Evolutionary conservation across 2,888 invertebrate species (phyloP).

Genomic region (Drosophila infuscata): DNA sequence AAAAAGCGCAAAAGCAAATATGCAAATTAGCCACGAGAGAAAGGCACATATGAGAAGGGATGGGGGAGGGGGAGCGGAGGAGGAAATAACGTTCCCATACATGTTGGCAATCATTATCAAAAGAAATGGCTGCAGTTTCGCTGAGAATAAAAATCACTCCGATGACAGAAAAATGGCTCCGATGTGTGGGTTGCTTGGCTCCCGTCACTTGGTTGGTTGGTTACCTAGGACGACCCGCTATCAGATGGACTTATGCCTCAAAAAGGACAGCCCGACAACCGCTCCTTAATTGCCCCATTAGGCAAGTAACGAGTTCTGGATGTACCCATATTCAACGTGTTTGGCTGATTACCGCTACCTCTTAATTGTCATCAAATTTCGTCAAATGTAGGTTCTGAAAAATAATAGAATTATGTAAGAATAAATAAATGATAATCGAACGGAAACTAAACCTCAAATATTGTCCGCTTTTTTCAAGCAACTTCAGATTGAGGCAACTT

Average conservation of each 20-base stretch:
- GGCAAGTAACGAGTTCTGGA: conserved; percentile 56
- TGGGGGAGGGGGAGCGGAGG: background rate
- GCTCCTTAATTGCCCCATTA: conserved; percentile 70
- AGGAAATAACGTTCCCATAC: conserved; percentile 12
- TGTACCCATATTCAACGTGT: conserved; percentile 7
- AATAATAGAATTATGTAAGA: background rate
- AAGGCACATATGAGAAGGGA: background rate
- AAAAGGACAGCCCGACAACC: conserved; percentile 14
- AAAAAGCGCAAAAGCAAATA: conserved; percentile 48
- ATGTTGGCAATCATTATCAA: conserved; percentile 57
- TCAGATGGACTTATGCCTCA: conserved; percentile 51
- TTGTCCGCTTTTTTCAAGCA: conserved; percentile 9
- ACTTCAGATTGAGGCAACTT: conserved; percentile 12
- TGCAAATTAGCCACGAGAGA: conserved; percentile 38
- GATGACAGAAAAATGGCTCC: conserved; percentile 51
- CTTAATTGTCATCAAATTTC: conserved; percentile 64
- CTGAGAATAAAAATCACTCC: conserved; percentile 53
- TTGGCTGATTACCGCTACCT: conserved; percentile 28
- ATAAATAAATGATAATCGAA: background rate
- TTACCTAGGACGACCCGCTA: conserved; percentile 49
- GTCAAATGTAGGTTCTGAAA: conserved; percentile 30
- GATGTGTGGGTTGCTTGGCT: conserved; percentile 33
- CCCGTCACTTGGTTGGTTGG: conserved; percentile 23
- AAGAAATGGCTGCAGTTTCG: conserved; percentile 51
- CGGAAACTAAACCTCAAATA: conserved; percentile 7